Conservation (phyloP, 2,113 vertebrate species). For the Tachycineta bicolor region DNA sequence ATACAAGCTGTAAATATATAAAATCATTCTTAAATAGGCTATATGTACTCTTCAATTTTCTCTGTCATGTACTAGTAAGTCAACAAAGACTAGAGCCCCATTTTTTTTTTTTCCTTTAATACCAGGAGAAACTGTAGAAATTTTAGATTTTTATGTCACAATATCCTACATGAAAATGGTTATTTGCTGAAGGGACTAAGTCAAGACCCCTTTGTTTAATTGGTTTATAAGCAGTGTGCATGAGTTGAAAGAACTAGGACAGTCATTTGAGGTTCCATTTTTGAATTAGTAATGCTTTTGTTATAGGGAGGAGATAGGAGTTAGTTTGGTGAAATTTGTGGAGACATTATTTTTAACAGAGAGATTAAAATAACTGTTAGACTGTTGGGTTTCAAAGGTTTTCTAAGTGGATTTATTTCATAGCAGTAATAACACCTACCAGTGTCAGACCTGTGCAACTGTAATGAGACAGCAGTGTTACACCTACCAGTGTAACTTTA, state of each 20-base stretch:
- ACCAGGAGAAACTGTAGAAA: neutral
- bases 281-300: neutral
- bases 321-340: neutral
- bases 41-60: neutral
- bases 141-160: neutral
- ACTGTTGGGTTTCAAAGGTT: neutral
- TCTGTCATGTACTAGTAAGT: neutral
- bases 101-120: neutral
- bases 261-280: neutral
- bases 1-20: neutral
- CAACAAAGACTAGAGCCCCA: neutral
- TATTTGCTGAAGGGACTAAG: neutral
- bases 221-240: neutral
- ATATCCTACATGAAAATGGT: neutral
- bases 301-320: neutral
- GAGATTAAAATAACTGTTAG: neutral
- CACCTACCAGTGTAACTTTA: neutral
- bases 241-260: neutral
- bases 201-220: neutral
- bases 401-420: neutral
- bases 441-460: neutral
- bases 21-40: neutral
- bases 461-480: neutral
- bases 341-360: neutral
- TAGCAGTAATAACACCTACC: neutral